Evolutionary conservation across 2,888 invertebrate genomes (phyloP).

Genomic region (Apodemia hepburni): DNA sequence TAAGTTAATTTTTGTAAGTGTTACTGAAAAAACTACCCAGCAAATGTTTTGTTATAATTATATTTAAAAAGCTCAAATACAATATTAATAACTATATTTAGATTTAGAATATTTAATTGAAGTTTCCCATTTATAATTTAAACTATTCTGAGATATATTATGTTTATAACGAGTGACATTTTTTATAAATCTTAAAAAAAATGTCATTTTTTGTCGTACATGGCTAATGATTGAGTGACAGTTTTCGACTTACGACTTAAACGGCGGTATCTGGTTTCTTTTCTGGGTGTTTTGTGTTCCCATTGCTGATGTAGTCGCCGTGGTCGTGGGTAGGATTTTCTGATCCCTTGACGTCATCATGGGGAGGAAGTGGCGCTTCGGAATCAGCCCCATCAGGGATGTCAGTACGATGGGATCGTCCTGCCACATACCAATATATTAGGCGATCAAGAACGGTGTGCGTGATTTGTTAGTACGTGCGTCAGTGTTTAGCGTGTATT

Average conservation of each 20-base stretch:
- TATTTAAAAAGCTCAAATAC: neutral
- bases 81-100: neutral
- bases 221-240: constrained; percentile 26
- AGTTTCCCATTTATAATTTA: neutral
- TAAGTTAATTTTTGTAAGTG: neutral
- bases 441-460: constrained; percentile 73
- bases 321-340: constrained; percentile 81
- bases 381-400: constrained; percentile 82
- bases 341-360: constrained; percentile 79
- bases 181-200: constrained; percentile 7
- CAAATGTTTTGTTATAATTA: neutral
- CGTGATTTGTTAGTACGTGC: constrained; percentile 29
- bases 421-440: constrained; percentile 72
- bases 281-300: constrained; percentile 69
- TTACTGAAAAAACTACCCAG: neutral
- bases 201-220: neutral
- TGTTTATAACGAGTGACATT: constrained; percentile 13
- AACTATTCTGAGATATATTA: neutral
- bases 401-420: constrained; percentile 81
- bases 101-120: neutral
- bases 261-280: constrained; percentile 77
- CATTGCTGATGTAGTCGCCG: constrained; percentile 81
- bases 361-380: constrained; percentile 80
- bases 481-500: constrained; percentile 23
- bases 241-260: constrained; percentile 43